A percentile compares a stretch with the other conserved stretches of the same genome.
Conservation (phyloP, 1,140 invertebrate genomes). For the Trichomalopsis sarcophagae region DNA sequence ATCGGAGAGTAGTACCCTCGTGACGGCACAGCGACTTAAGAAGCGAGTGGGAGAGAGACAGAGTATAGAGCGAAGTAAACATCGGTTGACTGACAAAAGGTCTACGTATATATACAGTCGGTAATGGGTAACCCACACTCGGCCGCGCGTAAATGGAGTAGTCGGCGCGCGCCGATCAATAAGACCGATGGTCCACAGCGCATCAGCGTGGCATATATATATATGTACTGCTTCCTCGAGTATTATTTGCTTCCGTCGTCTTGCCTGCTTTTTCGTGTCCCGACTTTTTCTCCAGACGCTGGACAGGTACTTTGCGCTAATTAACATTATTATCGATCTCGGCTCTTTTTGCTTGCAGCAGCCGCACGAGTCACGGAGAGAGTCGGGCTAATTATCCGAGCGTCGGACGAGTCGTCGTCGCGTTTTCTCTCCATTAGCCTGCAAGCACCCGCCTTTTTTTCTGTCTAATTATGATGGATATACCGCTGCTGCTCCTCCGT, state of each 20-base stretch:
- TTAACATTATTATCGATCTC: not conserved
- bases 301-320: not conserved
- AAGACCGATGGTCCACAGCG: slow-evolving; percentile 39
- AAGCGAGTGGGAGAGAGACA: not conserved
- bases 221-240: not conserved
- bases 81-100: slow-evolving; percentile 47
- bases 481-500: not conserved
- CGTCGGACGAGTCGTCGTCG: no score
- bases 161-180: slow-evolving; percentile 47
- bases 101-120: slow-evolving; percentile 43
- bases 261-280: not conserved
- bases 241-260: not conserved
- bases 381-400: not conserved
- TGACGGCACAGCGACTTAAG: not conserved
- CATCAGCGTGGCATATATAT: not conserved
- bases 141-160: slow-evolving; percentile 40
- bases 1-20: not conserved
- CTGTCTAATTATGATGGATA: not conserved
- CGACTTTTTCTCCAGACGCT: not conserved
- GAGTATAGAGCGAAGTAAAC: slow-evolving; percentile 20
- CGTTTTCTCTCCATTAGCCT: not conserved
- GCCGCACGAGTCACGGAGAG: not conserved
- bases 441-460: not conserved
- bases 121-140: slow-evolving; percentile 52
- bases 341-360: not conserved